Evolutionary conservation across 2,888 invertebrate genomes (phyloP), one percentile per base, ranked within the genome.

Genomic region (Aphodius sticticus): DNA sequence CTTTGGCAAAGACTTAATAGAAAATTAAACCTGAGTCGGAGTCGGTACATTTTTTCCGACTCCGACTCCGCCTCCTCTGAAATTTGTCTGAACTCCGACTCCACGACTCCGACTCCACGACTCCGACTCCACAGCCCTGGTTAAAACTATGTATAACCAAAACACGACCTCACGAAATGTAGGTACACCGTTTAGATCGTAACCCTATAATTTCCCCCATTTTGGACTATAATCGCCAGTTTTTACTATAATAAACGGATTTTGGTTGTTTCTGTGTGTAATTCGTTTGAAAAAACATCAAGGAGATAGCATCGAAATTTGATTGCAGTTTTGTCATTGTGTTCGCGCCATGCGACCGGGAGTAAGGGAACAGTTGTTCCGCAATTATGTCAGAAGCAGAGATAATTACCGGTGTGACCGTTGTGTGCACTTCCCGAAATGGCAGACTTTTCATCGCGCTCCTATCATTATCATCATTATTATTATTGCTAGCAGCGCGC

Each of bases 301-400:
- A 53, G 36, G 74, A 74, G 74, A 74, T 74, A 74, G 36, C 36
- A 74, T 74, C 74, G 74, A 37, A 35, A 15, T 74, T 74, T 36
- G 74, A 74, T 74, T 35, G 37, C 74, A 37, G 74, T 74, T 74
- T 71, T 74, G 74, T 74, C 74, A 74, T 74, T 74, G 74, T 74
- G 35, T 35, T 36, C 35, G 36, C 35, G 35, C 16, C 71, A 71
- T 35, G 35, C 71, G 35, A 71, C 53, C 53, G 53, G 7, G 53
- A 9, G 53, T 7, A 53, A 53, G 53, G 12, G 12, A 7, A 53
- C 12, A 53, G 71, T 71, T 71, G 71, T 71, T 16, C 71, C 35
- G 74, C 74, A 74, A 74, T 74, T 74, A 74, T 37, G 26, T 35
- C 74, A 35, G 74, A n/a, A 35, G 35, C 35, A 35, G 16, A 37